phyloP scores from a whole-genome alignment of 2,888 invertebrate species.

The Lamproptera curius region DNA sequence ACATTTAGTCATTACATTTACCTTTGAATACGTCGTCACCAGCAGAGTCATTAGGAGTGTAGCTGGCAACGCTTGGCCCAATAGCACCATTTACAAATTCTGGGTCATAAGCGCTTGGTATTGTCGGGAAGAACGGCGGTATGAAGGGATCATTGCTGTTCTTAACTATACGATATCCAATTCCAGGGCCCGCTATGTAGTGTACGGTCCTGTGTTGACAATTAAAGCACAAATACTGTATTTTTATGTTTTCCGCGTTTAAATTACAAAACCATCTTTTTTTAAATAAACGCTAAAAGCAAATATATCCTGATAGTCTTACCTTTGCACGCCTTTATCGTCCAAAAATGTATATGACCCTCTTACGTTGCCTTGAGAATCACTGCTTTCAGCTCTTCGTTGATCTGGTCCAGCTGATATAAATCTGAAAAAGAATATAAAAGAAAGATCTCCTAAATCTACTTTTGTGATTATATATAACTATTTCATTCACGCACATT shows the following conservation, averaged over 20 bases:
- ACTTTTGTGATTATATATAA: no score
- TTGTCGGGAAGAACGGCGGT: conserved; percentile 78
- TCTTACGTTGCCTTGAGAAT: conserved; percentile 83
- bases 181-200: conserved; percentile 88
- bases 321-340: conserved; percentile 86
- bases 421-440: conserved; percentile 78
- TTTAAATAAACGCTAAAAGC: no score
- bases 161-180: conserved; percentile 86
- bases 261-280: no score
- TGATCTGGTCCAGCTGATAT: conserved; percentile 88
- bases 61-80: conserved; percentile 31
- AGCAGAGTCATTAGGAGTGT: conserved; percentile 41
- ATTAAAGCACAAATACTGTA: no score
- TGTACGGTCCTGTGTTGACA: conserved; percentile 79
- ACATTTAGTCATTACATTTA: no score
- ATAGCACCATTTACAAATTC: conserved; percentile 58
- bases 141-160: conserved; percentile 83
- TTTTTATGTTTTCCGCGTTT: no score
- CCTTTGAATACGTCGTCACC: conserved; percentile 67
- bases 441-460: no score
- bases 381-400: conserved; percentile 85
- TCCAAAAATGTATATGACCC: conserved; percentile 89
- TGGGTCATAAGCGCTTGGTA: conserved; percentile 76
- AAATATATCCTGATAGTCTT: conserved; percentile 12
- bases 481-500: no score